These are phyloP conservation scores for Parnassius apollo DNA, from an alignment of 2,888 invertebrate species.

Conservation along the genomic window DNA sequence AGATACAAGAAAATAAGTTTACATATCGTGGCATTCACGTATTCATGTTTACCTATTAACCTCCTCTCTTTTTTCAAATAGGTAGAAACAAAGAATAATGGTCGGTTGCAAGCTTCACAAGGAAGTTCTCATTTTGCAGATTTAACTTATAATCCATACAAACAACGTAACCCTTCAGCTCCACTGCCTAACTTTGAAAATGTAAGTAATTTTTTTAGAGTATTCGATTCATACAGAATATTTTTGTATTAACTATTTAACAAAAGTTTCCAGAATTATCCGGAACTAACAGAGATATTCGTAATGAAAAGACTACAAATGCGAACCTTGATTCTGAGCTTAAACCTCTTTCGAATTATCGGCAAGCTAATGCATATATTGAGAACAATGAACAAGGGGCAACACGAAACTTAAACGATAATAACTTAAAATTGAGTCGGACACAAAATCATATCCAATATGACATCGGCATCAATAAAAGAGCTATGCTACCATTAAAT, in stretches of 20 bases:
- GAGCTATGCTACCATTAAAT: slow-evolving; percentile 35
- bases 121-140: slow-evolving; percentile 19
- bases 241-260: slow-evolving; percentile 6
- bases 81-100: slow-evolving; percentile 10
- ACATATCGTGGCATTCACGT: too few species aligned
- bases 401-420: slow-evolving; percentile 38
- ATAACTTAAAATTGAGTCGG: slow-evolving; percentile 34
- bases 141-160: slow-evolving; percentile 22
- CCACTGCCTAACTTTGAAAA: slow-evolving; percentile 19
- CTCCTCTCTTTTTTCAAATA: slow-evolving; percentile 8
- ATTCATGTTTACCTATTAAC: too few species aligned
- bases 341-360: slow-evolving; percentile 4
- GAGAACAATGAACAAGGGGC: slow-evolving; percentile 23
- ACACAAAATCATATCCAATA: slow-evolving; percentile 32
- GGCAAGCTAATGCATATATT: slow-evolving; percentile 16
- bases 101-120: slow-evolving; percentile 13
- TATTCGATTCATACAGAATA: neutral
- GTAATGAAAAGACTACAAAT: slow-evolving; percentile 35
- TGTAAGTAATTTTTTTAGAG: slow-evolving; percentile 1
- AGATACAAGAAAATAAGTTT: too few species aligned
- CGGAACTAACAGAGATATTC: slow-evolving; percentile 36
- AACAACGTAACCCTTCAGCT: slow-evolving; percentile 15
- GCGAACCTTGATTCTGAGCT: slow-evolving; percentile 24
- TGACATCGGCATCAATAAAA: slow-evolving; percentile 39
- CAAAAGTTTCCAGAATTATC: slow-evolving; percentile 45